A percentile compares a stretch with the other conserved stretches of the same genome.
Conservation (phyloP, 1,140 invertebrate species). For the Ooceraea biroi region DNA sequence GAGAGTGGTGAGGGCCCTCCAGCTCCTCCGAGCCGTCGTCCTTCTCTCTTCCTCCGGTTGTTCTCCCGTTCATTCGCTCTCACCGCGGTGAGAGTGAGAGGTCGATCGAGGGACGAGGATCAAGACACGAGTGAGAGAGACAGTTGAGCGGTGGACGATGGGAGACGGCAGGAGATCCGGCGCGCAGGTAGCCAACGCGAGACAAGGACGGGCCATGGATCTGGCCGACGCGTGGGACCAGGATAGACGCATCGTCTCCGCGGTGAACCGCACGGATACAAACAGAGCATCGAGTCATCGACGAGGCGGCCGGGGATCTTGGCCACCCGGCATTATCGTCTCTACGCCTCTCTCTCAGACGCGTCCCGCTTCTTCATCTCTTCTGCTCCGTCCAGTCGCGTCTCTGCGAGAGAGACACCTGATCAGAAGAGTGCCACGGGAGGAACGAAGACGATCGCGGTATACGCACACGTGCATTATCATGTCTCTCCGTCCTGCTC, state of each 20-base stretch:
- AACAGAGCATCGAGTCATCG: conserved; percentile 81
- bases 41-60: neutral
- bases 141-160: neutral
- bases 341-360: conserved; percentile 57
- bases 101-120: conserved; percentile 2
- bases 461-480: conserved; percentile 59
- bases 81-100: conserved; percentile 28
- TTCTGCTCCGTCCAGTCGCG: conserved; percentile 44
- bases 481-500: conserved; percentile 29
- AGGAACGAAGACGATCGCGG: conserved; percentile 51
- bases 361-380: neutral
- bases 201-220: conserved; percentile 59
- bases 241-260: conserved; percentile 24
- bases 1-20: conserved; percentile 32
- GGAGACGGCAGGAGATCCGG: conserved; percentile 66
- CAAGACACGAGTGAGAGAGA: conserved; percentile 5
- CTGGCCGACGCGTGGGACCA: neutral
- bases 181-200: conserved; percentile 79
- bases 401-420: conserved; percentile 57
- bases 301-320: conserved; percentile 69
- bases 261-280: conserved; percentile 74
- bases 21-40: conserved; percentile 20
- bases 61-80: conserved; percentile 17
- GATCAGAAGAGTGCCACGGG: conserved; percentile 14
- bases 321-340: conserved; percentile 80